Conservation (phyloP, 2,888 invertebrate species). For the Eristalis intricaria region DNA sequence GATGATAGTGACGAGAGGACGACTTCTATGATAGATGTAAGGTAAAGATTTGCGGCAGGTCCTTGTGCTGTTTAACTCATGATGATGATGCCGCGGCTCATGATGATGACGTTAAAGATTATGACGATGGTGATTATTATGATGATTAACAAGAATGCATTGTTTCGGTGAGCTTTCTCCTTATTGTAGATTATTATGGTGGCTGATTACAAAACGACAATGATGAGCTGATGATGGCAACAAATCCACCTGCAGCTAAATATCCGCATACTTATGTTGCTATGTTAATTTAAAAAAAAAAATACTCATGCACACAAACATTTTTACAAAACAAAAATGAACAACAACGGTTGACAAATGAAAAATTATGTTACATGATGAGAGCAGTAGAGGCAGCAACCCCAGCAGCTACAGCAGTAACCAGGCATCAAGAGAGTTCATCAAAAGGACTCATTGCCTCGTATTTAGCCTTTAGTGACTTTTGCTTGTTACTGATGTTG, state of each 20-base stretch:
- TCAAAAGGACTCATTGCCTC: conserved; percentile 56
- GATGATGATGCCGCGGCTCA: conserved; percentile 25
- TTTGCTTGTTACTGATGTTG: conserved; percentile 66
- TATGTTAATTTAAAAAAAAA: conserved; percentile 18
- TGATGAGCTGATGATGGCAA: conserved; percentile 67
- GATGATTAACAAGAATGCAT: conserved; percentile 66
- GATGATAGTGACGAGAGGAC: conserved; percentile 70
- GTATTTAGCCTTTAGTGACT: conserved; percentile 66
- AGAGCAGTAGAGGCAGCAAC: conserved; percentile 19
- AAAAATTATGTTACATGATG: conserved; percentile 60
- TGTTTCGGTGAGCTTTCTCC: conserved; percentile 59
- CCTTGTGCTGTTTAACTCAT: conserved; percentile 59
- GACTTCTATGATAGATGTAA: conserved; percentile 70
- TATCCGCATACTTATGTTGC: conserved; percentile 52
- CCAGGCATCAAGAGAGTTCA: conserved; percentile 58
- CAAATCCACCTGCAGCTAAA: conserved; percentile 67
- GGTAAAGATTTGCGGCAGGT: conserved; percentile 69
- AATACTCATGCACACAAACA: neutral
- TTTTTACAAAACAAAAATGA: conserved; percentile 5
- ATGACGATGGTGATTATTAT: conserved; percentile 49
- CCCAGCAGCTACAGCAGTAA: conserved; percentile 3
- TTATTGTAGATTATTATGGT: conserved; percentile 66
- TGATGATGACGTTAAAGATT: conserved; percentile 27
- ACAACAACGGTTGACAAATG: conserved; percentile 66
- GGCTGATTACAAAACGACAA: conserved; percentile 68